A percentile compares a stretch with the other conserved stretches of the same genome.
Conservation (phyloP, 1,140 invertebrate species). For the Euura lappo region DNA sequence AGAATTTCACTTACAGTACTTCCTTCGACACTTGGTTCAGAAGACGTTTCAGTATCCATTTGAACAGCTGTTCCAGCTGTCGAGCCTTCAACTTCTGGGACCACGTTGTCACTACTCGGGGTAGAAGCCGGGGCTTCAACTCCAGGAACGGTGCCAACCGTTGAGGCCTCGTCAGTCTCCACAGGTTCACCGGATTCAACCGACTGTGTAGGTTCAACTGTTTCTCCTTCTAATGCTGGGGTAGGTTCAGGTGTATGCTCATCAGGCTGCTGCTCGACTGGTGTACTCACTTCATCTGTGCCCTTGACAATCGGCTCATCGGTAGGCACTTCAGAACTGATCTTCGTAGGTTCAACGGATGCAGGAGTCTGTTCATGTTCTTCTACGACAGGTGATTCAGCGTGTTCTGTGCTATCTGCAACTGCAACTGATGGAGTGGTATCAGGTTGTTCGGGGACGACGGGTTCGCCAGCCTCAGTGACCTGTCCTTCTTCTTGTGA, state of each 20-base stretch:
- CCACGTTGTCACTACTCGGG: neutral
- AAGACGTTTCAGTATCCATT: constrained; percentile 12
- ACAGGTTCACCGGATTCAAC: constrained; percentile 7
- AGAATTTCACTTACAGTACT: constrained; percentile 8
- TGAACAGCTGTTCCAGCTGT: constrained; percentile 18
- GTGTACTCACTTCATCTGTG: constrained; percentile 12
- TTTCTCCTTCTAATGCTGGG: constrained; percentile 6
- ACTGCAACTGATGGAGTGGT: constrained; percentile 17
- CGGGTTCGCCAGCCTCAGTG: no score
- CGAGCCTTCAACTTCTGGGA: neutral
- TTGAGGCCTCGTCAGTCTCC: constrained; percentile 8
- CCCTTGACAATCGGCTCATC: constrained; percentile 2
- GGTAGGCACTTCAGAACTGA: neutral
- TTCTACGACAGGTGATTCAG: neutral
- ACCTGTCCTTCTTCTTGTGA: constrained; percentile 15
- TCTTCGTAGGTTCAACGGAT: neutral
- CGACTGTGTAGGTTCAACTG: constrained; percentile 17
- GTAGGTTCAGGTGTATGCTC: constrained; percentile 22
- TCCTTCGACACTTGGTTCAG: constrained; percentile 15
- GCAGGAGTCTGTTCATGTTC: constrained; percentile 13
- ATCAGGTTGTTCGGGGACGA: constrained; percentile 16
- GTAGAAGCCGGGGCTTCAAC: neutral
- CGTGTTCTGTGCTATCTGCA: constrained; percentile 18
- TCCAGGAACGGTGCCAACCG: neutral
- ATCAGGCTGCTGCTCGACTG: constrained; percentile 21